Conservation (phyloP, 2,888 invertebrate genomes). For the Cordilura impudica region DNA sequence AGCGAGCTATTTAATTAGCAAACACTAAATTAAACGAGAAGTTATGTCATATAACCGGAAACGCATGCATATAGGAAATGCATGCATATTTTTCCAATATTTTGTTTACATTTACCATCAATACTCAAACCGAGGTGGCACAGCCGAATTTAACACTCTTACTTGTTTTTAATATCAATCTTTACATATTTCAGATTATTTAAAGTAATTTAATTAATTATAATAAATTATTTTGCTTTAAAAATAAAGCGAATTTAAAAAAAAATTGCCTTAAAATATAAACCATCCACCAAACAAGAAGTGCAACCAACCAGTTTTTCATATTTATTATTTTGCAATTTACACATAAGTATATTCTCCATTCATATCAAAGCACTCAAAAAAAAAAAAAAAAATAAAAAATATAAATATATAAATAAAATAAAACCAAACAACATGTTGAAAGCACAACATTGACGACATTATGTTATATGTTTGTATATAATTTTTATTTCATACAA, state of each 20-base stretch:
- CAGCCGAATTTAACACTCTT: too few relatives aligned
- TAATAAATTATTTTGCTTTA: background rate
- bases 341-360: constrained; percentile 10
- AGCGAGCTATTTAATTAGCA: too few relatives aligned
- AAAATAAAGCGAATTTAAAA: background rate
- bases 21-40: too few relatives aligned
- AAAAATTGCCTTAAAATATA: background rate
- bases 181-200: too few relatives aligned
- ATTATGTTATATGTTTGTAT: constrained; percentile 2
- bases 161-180: too few relatives aligned
- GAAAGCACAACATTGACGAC: constrained; percentile 37
- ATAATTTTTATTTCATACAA: background rate
- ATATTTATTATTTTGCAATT: constrained; percentile 24
- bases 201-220: too few relatives aligned
- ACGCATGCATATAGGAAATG: too few relatives aligned
- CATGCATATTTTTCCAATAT: too few relatives aligned
- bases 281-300: background rate
- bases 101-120: too few relatives aligned
- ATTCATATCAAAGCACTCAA: background rate
- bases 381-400: too few relatives aligned
- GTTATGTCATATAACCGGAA: too few relatives aligned
- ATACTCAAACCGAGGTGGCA: too few relatives aligned
- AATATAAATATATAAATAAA: background rate
- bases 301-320: constrained; percentile 31
- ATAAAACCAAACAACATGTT: background rate